Percentiles rank a stretch among this genome's conserved stretches.
Conservation (phyloP, 2,797 vertebrate species). For the Intellagama lesueurii region DNA sequence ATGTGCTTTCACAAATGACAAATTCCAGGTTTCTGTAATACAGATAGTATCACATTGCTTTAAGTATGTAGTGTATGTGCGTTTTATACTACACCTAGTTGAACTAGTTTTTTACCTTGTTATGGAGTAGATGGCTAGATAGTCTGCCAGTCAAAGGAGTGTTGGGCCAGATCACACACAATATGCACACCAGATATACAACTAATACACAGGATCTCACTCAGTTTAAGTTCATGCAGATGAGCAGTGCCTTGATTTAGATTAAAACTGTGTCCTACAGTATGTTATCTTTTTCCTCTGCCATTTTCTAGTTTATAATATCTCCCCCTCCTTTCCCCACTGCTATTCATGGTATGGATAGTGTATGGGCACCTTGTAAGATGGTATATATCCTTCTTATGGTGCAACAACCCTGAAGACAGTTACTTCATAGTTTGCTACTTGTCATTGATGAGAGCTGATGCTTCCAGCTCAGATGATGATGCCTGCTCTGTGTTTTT, state of each 20-base stretch:
- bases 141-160: not conserved
- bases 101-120: too few species aligned
- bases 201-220: not conserved
- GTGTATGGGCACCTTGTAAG: not conserved
- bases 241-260: not conserved
- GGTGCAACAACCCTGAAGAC: not conserved
- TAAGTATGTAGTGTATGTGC: too few species aligned
- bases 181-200: not conserved
- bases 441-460: not conserved
- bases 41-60: too few species aligned
- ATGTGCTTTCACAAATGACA: too few species aligned
- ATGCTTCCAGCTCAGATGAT: not conserved
- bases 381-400: not conserved
- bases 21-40: too few species aligned
- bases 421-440: too few species aligned
- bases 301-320: too few species aligned
- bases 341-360: not conserved
- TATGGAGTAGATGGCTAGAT: too few species aligned
- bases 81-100: too few species aligned
- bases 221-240: not conserved
- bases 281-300: not conserved
- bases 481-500: not conserved
- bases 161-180: not conserved
- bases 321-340: too few species aligned
- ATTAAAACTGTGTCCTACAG: not conserved